Base-by-base conservation (phyloP, 2,113 vertebrate species). In the Mirza zaza region DNA sequence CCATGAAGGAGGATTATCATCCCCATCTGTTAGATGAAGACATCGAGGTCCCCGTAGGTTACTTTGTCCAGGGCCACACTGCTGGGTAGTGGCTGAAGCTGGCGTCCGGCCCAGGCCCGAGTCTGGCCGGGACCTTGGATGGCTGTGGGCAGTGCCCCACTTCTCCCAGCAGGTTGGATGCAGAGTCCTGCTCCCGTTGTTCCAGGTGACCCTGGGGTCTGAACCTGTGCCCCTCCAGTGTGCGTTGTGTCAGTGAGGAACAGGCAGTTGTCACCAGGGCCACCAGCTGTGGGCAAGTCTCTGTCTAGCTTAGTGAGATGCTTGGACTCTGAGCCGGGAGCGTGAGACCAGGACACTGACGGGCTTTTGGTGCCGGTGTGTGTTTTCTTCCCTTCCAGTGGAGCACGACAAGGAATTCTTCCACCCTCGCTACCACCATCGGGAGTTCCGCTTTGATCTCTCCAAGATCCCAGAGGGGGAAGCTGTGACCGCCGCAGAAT, bases 391-490 rank as follows among this genome's bases (percentile, higher is more conserved):
- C 98, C 98, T 90, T 21, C 65, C 95, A 99, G 99, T 99, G 97
- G 99, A 99, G 82, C 98, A 99, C 34, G 99, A 99, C 97, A 99
- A 98, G 85, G 99, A 99, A 94, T 98, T 98, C 82, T 98, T 99
- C 97, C 98, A 99, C 81, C 99, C 99, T 39, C 99, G 99, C 91
- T 99, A 99, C 94, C 99, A 99, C 98, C 98, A 98, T 50, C 98
- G 99, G 39, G 99, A 99, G 96, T 99, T 99, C 98, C 98, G 99
- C 29, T 99, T 99, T 14, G 99, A 99, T 90, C 98, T 99, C 21
- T 99, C 99, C 67, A 99, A 99, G 95, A 99, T 99, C 97, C 99
- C 99, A 0, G 99, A 99, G 71, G 99, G 99, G 76, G 99, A 99
- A 96, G 99, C 99, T 0, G 99, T 99, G 96, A 99, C 99, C 0